Evolutionary conservation across 1,140 invertebrate species (phyloP).

Genomic region (Meloidogyne hapla): DNA sequence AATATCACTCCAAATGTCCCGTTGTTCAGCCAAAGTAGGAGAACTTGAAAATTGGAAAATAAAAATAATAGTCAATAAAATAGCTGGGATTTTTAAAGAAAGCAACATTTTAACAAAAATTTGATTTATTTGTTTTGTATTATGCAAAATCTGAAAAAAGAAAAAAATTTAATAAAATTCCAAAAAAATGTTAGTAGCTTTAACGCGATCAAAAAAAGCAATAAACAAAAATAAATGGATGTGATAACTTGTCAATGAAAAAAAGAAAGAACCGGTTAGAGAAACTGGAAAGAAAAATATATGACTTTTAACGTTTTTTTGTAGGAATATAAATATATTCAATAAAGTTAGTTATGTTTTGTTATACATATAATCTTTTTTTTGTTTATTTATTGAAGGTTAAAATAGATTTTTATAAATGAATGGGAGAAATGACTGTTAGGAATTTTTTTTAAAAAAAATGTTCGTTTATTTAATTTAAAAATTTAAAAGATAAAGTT

Average conservation of each 20-base stretch:
- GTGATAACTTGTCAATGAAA: background rate
- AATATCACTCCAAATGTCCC: background rate
- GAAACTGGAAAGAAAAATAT: background rate
- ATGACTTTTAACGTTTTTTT: background rate
- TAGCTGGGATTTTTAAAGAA: background rate
- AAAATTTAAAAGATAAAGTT: too few species aligned
- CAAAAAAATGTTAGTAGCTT: background rate
- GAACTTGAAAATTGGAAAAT: background rate
- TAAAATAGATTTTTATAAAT: too few species aligned
- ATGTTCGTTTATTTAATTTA: too few species aligned
- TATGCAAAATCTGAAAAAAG: constrained; percentile 1
- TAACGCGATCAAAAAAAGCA: too few species aligned
- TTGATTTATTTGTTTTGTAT: background rate
- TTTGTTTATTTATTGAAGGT: too few species aligned
- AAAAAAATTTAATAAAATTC: background rate
- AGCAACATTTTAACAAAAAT: background rate
- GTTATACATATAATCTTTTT: too few species aligned
- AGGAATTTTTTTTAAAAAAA: too few species aligned
- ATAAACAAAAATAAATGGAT: background rate
- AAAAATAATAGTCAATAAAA: background rate
- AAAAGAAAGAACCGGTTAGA: background rate
- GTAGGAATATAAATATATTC: too few species aligned
- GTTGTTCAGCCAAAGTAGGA: background rate
- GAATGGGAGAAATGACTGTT: too few species aligned
- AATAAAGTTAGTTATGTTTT: too few species aligned